Percentiles rank a stretch among this genome's conserved stretches.
phyloP scores from a whole-genome alignment of 2,888 invertebrate genomes.

The Amblyjoppa fuscipennis region DNA sequence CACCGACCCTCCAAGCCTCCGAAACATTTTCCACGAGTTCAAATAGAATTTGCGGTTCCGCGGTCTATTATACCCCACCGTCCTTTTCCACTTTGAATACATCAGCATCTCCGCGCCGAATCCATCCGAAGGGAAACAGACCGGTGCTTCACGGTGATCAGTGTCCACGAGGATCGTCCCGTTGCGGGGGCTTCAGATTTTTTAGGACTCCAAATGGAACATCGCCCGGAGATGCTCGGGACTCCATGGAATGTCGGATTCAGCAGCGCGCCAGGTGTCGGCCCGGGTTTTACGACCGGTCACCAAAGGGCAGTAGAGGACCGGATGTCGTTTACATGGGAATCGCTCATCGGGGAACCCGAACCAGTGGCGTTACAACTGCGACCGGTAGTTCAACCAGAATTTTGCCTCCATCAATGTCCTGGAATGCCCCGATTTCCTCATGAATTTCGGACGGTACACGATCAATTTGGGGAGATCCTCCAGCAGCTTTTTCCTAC shows the following conservation, averaged over 20 bases:
- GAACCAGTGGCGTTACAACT: slow-evolving; percentile 48
- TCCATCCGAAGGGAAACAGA: slow-evolving; percentile 35
- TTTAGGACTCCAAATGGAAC: slow-evolving; percentile 1
- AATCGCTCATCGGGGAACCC: slow-evolving; percentile 78
- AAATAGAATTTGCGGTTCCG: slow-evolving; percentile 67
- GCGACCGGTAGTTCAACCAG: slow-evolving; percentile 21
- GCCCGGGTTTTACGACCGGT: slow-evolving; percentile 78
- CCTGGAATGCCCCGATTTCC: slow-evolving; percentile 75
- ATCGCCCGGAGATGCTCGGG: neutral
- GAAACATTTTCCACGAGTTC: slow-evolving; percentile 48
- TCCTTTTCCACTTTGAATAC: slow-evolving; percentile 53
- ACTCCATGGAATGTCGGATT: neutral
- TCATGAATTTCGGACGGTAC: slow-evolving; percentile 44
- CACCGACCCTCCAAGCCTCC: slow-evolving; percentile 42
- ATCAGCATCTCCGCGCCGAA: slow-evolving; percentile 22
- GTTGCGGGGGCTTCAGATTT: slow-evolving; percentile 7
- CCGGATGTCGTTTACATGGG: slow-evolving; percentile 82
- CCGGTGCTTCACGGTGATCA: slow-evolving; percentile 41
- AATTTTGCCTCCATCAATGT: slow-evolving; percentile 56
- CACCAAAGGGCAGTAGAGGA: slow-evolving; percentile 80
- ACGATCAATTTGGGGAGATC: neutral
- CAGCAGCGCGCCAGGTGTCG: slow-evolving; percentile 63
- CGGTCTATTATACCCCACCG: slow-evolving; percentile 27
- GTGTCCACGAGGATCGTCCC: slow-evolving; percentile 27
- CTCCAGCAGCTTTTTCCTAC: neutral